Evolutionary conservation across 92 coral and sea anemone genomes (phyloP).

Genomic region (Zoanthus solanderi): DNA sequence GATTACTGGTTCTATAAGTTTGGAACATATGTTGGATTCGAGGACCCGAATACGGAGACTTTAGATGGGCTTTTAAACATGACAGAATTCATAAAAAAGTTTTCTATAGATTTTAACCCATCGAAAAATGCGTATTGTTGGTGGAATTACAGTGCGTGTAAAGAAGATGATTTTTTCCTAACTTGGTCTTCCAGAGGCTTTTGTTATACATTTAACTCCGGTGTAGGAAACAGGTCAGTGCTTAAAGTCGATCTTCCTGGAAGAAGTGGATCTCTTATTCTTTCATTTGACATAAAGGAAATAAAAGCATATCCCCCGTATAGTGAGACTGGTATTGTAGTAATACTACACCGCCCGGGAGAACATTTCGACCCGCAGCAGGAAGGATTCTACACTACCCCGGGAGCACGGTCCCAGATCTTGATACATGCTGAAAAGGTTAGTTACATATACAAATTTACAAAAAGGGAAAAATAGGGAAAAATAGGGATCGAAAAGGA

Average conservation of each 20-base stretch:
- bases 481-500: too few species aligned
- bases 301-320: background rate
- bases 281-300: background rate
- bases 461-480: too few species aligned
- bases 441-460: background rate
- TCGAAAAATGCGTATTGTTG: background rate
- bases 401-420: conserved; percentile 33
- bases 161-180: background rate
- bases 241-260: conserved; percentile 7
- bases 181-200: background rate
- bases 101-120: conserved; percentile 7
- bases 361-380: conserved; percentile 30
- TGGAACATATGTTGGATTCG: too few species aligned
- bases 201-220: conserved; percentile 31
- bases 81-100: conserved; percentile 13
- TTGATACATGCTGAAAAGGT: conserved; percentile 13
- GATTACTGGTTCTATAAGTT: background rate
- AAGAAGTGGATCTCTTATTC: conserved; percentile 1
- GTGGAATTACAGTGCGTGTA: background rate
- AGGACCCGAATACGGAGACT: background rate
- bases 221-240: conserved; percentile 2
- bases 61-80: background rate
- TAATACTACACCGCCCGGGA: conserved; percentile 24
- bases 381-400: conserved; percentile 24
- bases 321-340: conserved; percentile 20